phyloP scores from a whole-genome alignment of 2,113 vertebrate species.

The Isichthys henryi region DNA sequence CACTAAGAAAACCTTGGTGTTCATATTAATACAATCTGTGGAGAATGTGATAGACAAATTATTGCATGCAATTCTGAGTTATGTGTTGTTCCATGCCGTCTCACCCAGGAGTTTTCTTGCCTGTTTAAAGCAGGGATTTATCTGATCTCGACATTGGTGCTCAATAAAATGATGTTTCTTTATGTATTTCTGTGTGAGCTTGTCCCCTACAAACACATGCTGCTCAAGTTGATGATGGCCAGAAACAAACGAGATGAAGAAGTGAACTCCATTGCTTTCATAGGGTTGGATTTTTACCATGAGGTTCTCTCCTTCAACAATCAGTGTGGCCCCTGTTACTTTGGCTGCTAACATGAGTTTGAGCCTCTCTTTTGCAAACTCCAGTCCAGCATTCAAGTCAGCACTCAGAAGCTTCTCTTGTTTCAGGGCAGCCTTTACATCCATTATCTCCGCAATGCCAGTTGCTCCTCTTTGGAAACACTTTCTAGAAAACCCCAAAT shows the following conservation, averaged over 20 bases:
- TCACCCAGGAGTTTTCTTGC: not conserved
- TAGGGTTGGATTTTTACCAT: not conserved
- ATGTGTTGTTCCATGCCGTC: not conserved
- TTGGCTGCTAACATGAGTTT: not conserved
- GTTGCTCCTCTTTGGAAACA: not conserved
- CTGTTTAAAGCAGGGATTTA: not conserved
- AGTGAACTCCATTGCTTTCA: not conserved
- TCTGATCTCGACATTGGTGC: not conserved
- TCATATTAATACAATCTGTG: rapidly evolving
- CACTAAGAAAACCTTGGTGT: not conserved
- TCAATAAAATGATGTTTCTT: not conserved
- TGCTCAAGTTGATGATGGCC: not conserved
- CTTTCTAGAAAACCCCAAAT: not conserved
- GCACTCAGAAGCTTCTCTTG: not conserved
- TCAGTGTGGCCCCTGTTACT: not conserved
- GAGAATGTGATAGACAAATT: not conserved
- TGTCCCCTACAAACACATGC: not conserved
- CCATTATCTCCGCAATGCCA: not conserved
- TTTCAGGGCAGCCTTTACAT: not conserved
- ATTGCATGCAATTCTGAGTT: not conserved
- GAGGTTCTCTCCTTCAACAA: not conserved
- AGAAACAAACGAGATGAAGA: not conserved
- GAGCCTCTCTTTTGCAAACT: not conserved
- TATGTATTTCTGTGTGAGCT: not conserved
- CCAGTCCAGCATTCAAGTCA: not conserved